phyloP scores from a whole-genome alignment of 2,113 vertebrate genomes.

The Siniperca knerii region DNA sequence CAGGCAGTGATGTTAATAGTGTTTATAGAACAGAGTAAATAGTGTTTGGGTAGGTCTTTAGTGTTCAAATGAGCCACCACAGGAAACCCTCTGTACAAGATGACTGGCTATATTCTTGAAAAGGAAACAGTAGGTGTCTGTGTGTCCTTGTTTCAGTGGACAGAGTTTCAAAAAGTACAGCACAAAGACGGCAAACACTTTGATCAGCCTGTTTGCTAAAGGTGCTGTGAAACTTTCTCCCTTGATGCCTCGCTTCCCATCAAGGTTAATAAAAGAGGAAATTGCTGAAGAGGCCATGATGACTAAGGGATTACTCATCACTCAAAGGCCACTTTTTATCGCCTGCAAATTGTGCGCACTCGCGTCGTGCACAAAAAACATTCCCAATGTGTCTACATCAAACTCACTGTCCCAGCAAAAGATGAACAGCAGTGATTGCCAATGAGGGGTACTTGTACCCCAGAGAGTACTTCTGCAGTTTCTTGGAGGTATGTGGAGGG shows the following conservation, averaged over 20 bases:
- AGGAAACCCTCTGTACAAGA: constrained; percentile 61
- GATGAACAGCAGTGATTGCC: constrained; percentile 6
- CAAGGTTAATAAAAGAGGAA: constrained; percentile 70
- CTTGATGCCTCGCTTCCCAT: constrained; percentile 54
- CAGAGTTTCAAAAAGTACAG: constrained; percentile 55
- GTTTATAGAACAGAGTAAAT: constrained; percentile 56
- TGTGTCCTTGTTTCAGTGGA: constrained; percentile 66
- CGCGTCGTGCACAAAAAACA: constrained; percentile 40
- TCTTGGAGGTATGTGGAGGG: background rate
- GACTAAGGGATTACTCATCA: constrained; percentile 60
- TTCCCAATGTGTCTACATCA: constrained; percentile 37
- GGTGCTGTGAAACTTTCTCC: constrained; percentile 67
- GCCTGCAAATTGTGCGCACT: constrained; percentile 21
- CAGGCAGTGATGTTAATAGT: constrained; percentile 13
- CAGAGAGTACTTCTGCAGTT: background rate
- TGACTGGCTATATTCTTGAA: constrained; percentile 53
- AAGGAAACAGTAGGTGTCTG: constrained; percentile 65
- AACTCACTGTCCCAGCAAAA: constrained; percentile 34
- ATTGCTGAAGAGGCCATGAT: constrained; percentile 57
- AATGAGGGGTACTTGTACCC: background rate
- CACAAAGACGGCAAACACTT: constrained; percentile 66
- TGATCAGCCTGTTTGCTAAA: constrained; percentile 64
- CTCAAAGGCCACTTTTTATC: constrained; percentile 61
- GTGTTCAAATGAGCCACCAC: constrained; percentile 57
- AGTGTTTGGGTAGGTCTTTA: constrained; percentile 53